A percentile compares a stretch with the other conserved stretches of the same genome.
Conservation (phyloP, 2,113 vertebrate genomes). For the Thymallus thymallus region DNA sequence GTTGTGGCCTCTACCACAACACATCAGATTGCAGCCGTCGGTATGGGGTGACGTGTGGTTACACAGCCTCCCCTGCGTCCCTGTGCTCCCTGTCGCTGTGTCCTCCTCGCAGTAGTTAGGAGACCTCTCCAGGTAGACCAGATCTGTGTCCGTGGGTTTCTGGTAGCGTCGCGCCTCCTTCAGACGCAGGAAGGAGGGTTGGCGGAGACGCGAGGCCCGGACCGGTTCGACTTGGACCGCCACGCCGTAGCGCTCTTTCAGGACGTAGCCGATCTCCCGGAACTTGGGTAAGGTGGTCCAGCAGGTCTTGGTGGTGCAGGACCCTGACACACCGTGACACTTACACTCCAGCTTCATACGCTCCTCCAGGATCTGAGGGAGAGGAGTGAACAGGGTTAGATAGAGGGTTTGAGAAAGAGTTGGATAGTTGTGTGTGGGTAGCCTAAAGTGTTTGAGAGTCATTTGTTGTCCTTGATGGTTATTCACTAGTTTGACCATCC, state of each 20-base stretch:
- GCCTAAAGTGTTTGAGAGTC: no score
- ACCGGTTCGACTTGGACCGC: constrained; percentile 94
- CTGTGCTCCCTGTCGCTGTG: constrained; percentile 86
- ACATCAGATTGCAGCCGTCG: constrained; percentile 91
- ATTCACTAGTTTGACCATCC: no score
- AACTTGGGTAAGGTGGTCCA: constrained; percentile 97
- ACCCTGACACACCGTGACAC: constrained; percentile 95
- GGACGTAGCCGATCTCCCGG: constrained; percentile 90
- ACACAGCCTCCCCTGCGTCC: constrained; percentile 90
- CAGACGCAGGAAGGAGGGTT: constrained; percentile 95
- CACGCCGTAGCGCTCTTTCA: constrained; percentile 92
- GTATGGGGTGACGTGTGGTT: constrained; percentile 87
- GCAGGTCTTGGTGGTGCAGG: constrained; percentile 97
- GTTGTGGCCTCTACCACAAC: constrained; percentile 93
- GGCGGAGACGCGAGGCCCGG: constrained; percentile 88
- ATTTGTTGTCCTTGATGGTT: no score
- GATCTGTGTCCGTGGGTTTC: constrained; percentile 93
- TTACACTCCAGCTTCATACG: constrained; percentile 97
- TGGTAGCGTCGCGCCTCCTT: constrained; percentile 93
- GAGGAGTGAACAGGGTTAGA: constrained; percentile 10
- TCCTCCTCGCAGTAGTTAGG: constrained; percentile 99
- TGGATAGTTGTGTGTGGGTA: constrained; percentile 48
- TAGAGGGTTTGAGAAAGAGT: background rate
- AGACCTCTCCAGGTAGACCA: constrained; percentile 96
- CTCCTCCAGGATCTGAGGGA: constrained; percentile 85